Base-by-base conservation (phyloP, 2,888 invertebrate species). In the Amblyjoppa fuscipennis region DNA sequence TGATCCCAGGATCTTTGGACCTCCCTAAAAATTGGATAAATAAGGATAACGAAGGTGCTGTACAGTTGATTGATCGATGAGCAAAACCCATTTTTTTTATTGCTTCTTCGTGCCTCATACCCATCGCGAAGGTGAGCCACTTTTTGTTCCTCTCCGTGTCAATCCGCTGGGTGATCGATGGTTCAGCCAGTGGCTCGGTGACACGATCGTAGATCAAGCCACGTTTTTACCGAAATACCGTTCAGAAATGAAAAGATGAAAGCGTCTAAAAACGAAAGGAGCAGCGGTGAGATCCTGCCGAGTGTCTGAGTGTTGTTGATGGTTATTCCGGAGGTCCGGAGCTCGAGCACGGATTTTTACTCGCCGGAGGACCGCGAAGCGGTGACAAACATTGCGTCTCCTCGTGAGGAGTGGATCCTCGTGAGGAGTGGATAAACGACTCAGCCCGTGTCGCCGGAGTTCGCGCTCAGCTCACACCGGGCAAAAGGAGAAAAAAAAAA, bases 371-470 rank as follows among this genome's bases (percentile, higher is more conserved):
- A 51, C 45, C 31, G 31, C 51, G 34, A 68, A 75, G 74, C 71
- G 83, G 86, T 89, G 90, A 90, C 89, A 90, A 91, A 90, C 90
- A 88, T 89, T 78, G 84, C 84, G 84, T 85, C 81, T 49, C 38
- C 56, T 41, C 49, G 69, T 59, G 9, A 13, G 61, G 81, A 82
- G 53, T 88, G 83, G 75, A 85, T 82, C 34, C 56, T 38, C 49
- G 68, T 56, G 7, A 13, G 53, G 81, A 82, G 53, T 88, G 83
- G 76, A 85, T 82, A 71, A 85, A 82, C 82, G 82, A 88, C 85
- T 85, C 71, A 9, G 78, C 68, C 20, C 59, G 74, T 66, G 68
- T 53, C 56, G 77, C 3, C 69, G 66, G 82, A 85, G 84, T 85
- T 84, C 85, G 80, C 74, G 76, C 4, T 45, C 71, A 70, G 77